A percentile compares a stretch with the other conserved stretches of the same genome.
phyloP scores from a whole-genome alignment of 1,140 invertebrate genomes.

The Papilio aristodemus region DNA sequence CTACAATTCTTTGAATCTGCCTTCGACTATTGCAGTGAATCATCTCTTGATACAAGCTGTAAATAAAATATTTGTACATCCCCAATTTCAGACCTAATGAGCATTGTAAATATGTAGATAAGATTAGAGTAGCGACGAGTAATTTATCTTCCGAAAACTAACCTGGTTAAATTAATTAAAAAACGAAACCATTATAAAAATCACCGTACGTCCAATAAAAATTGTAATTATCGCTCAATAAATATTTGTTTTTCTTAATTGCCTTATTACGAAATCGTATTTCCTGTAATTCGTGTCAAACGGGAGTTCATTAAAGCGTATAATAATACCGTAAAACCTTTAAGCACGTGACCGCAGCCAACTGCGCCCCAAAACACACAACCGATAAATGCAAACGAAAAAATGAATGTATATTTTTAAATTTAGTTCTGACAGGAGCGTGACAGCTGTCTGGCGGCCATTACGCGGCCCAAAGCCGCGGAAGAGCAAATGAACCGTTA shows the following conservation, averaged over 20 bases:
- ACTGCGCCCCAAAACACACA: slow-evolving; percentile 54
- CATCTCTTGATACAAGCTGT: too few relatives aligned
- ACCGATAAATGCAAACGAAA: slow-evolving; percentile 38
- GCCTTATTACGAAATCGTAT: not conserved
- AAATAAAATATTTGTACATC: too few relatives aligned
- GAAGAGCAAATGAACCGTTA: slow-evolving; percentile 71
- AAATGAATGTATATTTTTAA: slow-evolving; percentile 74
- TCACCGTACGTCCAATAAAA: too few relatives aligned
- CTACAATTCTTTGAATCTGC: too few relatives aligned
- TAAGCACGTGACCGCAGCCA: slow-evolving; percentile 45
- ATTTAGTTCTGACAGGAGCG: slow-evolving; percentile 68
- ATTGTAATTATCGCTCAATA: not conserved
- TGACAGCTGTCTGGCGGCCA: slow-evolving; percentile 72
- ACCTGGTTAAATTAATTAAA: too few relatives aligned
- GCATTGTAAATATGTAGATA: too few relatives aligned
- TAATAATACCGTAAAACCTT: not conserved
- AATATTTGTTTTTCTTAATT: slow-evolving; percentile 21
- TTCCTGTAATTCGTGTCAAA: slow-evolving; percentile 12
- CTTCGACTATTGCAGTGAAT: too few relatives aligned
- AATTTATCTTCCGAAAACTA: too few relatives aligned
- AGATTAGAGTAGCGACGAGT: too few relatives aligned
- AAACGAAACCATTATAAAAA: too few relatives aligned
- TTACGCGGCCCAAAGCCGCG: slow-evolving; percentile 51
- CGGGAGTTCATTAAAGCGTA: not conserved
- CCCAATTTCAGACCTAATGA: too few relatives aligned